phyloP scores from a whole-genome alignment of 2,888 invertebrate species.

The Pseudolycoriella hygida region DNA sequence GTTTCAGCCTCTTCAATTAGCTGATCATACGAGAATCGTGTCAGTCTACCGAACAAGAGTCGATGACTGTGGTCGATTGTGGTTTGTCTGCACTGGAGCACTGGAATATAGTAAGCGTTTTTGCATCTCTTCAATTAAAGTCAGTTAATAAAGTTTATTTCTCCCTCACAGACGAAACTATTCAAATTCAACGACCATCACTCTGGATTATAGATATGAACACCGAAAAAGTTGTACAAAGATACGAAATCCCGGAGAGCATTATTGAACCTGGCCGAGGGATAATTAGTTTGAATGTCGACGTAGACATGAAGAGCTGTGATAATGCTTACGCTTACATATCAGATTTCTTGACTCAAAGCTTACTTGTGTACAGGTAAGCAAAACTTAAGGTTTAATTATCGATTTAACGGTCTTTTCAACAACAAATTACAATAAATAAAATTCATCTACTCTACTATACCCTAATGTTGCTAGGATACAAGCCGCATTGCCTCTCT shows the following conservation, averaged over 20 bases:
- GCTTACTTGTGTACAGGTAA: too few species aligned
- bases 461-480: too few species aligned
- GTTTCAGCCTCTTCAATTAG: constrained; percentile 2
- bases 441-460: too few species aligned
- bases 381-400: too few species aligned
- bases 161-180: constrained; percentile 25
- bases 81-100: constrained; percentile 64
- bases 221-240: constrained; percentile 39
- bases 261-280: constrained; percentile 31
- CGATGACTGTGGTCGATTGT: constrained; percentile 53
- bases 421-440: too few species aligned
- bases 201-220: constrained; percentile 46
- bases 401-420: too few species aligned
- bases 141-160: constrained; percentile 12
- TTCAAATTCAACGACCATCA: constrained; percentile 37
- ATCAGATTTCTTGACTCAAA: constrained; percentile 33
- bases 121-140: constrained; percentile 14
- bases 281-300: constrained; percentile 50
- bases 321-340: constrained; percentile 50
- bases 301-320: constrained; percentile 38
- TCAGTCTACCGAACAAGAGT: constrained; percentile 54
- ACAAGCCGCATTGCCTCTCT: too few species aligned
- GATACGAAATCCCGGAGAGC: constrained; percentile 30
- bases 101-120: constrained; percentile 36
- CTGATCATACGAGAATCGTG: constrained; percentile 27